These are phyloP conservation scores for Cirrhinus mrigala DNA, from an alignment of 2,797 vertebrate genomes.

Conservation along the genomic window DNA sequence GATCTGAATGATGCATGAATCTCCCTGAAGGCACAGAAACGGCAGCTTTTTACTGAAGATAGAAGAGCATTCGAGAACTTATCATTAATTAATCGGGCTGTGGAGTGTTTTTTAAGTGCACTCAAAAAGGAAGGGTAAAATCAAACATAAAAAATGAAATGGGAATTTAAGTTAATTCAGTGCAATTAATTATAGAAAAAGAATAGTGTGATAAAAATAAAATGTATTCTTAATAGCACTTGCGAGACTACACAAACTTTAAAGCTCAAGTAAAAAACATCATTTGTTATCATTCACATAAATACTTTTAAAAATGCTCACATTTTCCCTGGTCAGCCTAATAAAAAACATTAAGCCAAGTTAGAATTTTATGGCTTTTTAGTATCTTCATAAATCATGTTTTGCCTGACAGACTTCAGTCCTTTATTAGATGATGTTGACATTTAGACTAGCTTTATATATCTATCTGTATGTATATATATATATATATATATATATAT, in stretches of 20 bases:
- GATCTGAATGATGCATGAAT: conserved; percentile 50
- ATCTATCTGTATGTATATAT: neutral
- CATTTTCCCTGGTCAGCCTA: neutral
- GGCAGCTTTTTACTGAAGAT: neutral
- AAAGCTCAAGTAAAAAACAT: neutral
- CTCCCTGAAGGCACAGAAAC: conserved; percentile 15
- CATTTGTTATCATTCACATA: neutral
- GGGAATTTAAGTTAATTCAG: neutral
- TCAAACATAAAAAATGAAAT: neutral
- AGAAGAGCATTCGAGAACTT: conserved; percentile 1
- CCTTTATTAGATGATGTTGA: neutral
- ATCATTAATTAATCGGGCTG: conserved; percentile 34
- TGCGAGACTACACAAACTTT: neutral
- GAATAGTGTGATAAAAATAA: neutral
- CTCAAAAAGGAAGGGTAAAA: neutral
- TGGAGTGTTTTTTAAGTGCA: conserved; percentile 39
- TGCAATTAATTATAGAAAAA: neutral
- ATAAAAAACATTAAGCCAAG: neutral
- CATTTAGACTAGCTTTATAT: neutral
- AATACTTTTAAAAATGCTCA: neutral
- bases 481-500: neutral
- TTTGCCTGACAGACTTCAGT: neutral
- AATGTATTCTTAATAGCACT: neutral
- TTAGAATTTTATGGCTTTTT: neutral
- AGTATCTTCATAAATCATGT: neutral